A percentile compares a stretch with the other conserved stretches of the same genome.
These are phyloP conservation scores for Cariama cristata DNA, from an alignment of 2,113 vertebrate species.

Conservation along the genomic window DNA sequence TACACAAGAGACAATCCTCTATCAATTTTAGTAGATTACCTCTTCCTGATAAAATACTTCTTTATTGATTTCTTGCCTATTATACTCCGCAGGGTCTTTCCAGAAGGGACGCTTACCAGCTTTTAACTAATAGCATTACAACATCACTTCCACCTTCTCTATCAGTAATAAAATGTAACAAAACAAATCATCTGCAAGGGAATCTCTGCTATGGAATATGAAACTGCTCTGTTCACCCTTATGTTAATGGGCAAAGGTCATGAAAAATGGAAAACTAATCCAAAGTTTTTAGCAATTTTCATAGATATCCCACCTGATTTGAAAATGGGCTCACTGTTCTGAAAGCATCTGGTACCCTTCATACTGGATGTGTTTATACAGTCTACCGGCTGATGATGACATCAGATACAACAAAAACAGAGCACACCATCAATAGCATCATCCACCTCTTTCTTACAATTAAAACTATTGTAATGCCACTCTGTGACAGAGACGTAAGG, in stretches of 20 bases:
- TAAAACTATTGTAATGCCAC: background rate
- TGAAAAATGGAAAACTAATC: background rate
- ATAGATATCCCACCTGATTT: background rate
- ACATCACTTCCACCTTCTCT: background rate
- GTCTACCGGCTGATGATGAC: background rate
- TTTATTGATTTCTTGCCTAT: conserved; percentile 30
- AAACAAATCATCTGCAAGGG: background rate
- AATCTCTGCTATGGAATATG: background rate
- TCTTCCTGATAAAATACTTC: conserved; percentile 20
- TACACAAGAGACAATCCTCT: background rate
- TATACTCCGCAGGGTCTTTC: background rate
- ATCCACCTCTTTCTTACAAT: background rate
- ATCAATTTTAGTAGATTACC: background rate
- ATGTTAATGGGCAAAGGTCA: background rate
- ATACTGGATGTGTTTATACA: background rate
- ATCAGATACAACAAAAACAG: background rate
- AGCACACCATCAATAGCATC: background rate
- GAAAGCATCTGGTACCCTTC: background rate
- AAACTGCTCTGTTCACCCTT: background rate
- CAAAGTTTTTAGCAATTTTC: background rate
- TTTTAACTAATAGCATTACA: conserved; percentile 27
- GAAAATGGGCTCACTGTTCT: background rate
- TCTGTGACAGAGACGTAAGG: background rate
- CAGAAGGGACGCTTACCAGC: background rate
- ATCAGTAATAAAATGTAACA: background rate